Conservation (phyloP, 2,888 invertebrate genomes). For the Drosophila barbarae region DNA sequence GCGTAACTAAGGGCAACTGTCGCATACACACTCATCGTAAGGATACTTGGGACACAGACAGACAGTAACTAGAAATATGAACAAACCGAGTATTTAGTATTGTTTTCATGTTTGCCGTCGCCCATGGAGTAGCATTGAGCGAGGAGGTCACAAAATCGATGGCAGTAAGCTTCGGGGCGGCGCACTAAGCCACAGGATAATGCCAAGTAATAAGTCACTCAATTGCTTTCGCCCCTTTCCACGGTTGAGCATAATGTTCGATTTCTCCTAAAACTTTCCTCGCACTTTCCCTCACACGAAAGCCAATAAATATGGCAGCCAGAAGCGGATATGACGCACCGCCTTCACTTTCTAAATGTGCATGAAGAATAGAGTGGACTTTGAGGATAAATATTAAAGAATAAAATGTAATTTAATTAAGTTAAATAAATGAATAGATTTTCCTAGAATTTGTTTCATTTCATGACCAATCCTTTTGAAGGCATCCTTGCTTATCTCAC, state of each 20-base stretch:
- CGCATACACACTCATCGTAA: conserved; percentile 7
- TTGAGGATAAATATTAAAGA: neutral
- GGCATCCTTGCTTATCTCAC: no score
- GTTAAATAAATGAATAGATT: no score
- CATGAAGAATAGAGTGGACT: conserved; percentile 8
- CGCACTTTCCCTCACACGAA: conserved; percentile 14
- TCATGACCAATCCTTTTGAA: no score
- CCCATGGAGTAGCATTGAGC: conserved; percentile 20
- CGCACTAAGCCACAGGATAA: conserved; percentile 18
- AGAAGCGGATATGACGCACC: conserved; percentile 61
- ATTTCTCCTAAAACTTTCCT: conserved; percentile 32
- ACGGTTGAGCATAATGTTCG: conserved; percentile 16
- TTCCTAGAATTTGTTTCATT: no score
- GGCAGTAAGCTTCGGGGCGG: neutral
- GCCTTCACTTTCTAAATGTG: conserved; percentile 28
- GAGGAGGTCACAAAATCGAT: conserved; percentile 29
- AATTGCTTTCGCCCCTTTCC: conserved; percentile 42
- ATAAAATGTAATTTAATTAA: no score
- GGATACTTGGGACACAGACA: conserved; percentile 18
- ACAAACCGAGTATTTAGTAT: conserved; percentile 33
- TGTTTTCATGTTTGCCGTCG: conserved; percentile 30
- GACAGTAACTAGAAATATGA: conserved; percentile 27
- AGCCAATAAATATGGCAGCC: conserved; percentile 6
- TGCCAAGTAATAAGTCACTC: conserved; percentile 46
- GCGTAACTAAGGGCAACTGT: conserved; percentile 67